Evolutionary conservation across 2,888 invertebrate species (phyloP).

Genomic region (Tinea trinotella): DNA sequence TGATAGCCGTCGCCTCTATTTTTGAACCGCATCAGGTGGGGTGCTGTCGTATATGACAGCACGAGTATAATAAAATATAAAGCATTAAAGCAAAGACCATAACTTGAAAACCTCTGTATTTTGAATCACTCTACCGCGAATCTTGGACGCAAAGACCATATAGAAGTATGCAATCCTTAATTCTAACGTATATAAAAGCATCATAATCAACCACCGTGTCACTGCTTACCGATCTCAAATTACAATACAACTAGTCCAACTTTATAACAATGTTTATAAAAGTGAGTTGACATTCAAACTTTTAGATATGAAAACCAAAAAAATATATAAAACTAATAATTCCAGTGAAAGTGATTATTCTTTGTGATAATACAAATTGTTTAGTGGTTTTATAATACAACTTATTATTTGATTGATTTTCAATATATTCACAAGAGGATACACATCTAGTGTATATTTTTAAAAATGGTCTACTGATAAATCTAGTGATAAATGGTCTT

Average conservation of each 20-base stretch:
- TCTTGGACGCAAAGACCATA: conserved; percentile 20
- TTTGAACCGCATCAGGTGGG: too few relatives aligned
- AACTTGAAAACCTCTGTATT: conserved; percentile 18
- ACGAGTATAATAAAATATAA: too few relatives aligned
- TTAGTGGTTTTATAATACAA: too few relatives aligned
- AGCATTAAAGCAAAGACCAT: background rate
- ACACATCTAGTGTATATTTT: too few relatives aligned
- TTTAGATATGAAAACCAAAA: too few relatives aligned
- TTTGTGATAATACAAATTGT: background rate
- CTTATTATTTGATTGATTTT: too few relatives aligned
- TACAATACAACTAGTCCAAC: background rate
- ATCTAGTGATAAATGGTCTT: too few relatives aligned
- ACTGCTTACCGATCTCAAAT: conserved; percentile 16
- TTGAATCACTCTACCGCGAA: conserved; percentile 24
- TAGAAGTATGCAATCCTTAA: conserved; percentile 22
- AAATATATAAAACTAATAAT: background rate
- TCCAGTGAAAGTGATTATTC: background rate
- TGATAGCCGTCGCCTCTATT: too few relatives aligned
- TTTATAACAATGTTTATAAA: background rate
- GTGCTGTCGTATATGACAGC: too few relatives aligned
- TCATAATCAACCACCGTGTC: conserved; percentile 24
- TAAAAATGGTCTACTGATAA: too few relatives aligned
- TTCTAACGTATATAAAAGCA: conserved; percentile 23
- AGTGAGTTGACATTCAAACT: background rate
- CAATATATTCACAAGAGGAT: too few relatives aligned